Evolutionary conservation across 1,140 invertebrate species (phyloP).

Genomic region (Callitettix versicolor): DNA sequence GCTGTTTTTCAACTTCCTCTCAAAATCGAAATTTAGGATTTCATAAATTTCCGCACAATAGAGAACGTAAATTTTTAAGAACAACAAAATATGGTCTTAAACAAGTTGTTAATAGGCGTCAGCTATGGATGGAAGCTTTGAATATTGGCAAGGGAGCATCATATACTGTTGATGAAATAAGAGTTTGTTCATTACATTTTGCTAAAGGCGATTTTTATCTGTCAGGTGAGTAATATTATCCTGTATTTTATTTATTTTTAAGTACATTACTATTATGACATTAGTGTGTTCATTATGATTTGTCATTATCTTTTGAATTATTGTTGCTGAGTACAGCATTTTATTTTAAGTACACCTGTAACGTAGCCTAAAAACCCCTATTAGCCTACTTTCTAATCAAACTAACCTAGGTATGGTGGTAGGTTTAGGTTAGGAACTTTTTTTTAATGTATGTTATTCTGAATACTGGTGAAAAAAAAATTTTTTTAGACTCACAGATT

Average conservation of each 20-base stretch:
- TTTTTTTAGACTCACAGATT: no score
- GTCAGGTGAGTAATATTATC: background rate
- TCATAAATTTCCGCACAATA: conserved; percentile 10
- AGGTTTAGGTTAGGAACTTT: background rate
- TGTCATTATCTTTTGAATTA: background rate
- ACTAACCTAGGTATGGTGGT: no score
- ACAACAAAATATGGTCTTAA: conserved; percentile 9
- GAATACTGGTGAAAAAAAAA: background rate
- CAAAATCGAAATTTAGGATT: conserved; percentile 7
- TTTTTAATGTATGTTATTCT: background rate
- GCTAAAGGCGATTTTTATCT: conserved; percentile 8
- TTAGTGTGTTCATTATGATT: background rate
- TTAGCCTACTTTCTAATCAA: no score
- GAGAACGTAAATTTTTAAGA: conserved; percentile 1
- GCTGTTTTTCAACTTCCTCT: conserved; percentile 11
- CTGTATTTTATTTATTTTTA: background rate
- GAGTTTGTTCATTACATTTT: conserved; percentile 10
- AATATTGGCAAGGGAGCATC: conserved; percentile 9
- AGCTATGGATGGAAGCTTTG: conserved; percentile 10
- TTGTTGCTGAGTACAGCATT: background rate
- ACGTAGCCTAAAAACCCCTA: background rate
- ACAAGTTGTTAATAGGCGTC: conserved; percentile 6
- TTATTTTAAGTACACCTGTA: background rate
- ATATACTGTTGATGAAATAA: background rate
- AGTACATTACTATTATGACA: background rate